Conservation (phyloP, 2,888 invertebrate genomes). For the Chrysolina oricalcia region DNA sequence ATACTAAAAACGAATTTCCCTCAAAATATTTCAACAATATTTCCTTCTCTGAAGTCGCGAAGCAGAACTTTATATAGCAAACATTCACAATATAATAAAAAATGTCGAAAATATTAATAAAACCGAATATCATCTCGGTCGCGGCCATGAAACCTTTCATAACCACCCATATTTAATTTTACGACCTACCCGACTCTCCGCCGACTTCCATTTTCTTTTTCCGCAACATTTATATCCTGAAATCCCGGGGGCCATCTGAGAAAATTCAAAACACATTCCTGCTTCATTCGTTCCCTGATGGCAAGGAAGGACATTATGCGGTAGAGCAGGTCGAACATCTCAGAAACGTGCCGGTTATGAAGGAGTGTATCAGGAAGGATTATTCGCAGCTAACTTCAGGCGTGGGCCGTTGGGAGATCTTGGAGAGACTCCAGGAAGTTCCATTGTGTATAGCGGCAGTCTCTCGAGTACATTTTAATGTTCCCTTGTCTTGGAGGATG, state of each 20-base stretch:
- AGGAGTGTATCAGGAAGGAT: constrained; percentile 19
- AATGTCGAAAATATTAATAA: neutral
- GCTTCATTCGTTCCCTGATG: constrained; percentile 40
- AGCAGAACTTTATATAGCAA: too few species aligned
- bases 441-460: constrained; percentile 8
- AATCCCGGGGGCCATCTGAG: constrained; percentile 34
- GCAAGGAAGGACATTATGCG: constrained; percentile 40
- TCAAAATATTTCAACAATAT: too few species aligned
- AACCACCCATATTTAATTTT: constrained; percentile 18
- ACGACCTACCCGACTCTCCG: neutral
- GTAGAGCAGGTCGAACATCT: constrained; percentile 10
- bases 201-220: neutral
- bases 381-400: constrained; percentile 21
- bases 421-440: constrained; percentile 22
- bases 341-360: constrained; percentile 25
- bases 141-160: constrained; percentile 6
- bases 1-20: too few species aligned
- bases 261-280: constrained; percentile 44
- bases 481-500: constrained; percentile 9
- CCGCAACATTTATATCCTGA: constrained; percentile 31
- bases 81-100: neutral
- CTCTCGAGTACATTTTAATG: constrained; percentile 18
- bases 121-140: neutral
- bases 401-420: constrained; percentile 19
- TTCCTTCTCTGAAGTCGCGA: too few species aligned